These are phyloP conservation scores for Drosophila neutralis DNA, from an alignment of 2,888 invertebrate genomes.

Conservation along the genomic window DNA sequence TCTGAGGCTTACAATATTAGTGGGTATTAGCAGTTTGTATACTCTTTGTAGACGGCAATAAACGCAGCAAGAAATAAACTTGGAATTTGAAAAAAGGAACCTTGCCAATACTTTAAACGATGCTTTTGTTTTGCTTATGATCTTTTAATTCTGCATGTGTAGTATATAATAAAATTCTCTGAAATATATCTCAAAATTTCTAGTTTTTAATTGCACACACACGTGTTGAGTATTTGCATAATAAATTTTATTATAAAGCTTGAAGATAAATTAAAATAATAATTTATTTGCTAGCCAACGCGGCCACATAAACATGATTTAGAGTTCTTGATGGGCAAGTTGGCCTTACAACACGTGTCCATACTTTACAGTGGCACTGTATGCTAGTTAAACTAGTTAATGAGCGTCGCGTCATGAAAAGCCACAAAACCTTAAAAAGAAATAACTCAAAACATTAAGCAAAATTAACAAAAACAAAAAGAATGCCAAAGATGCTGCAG, in stretches of 20 bases:
- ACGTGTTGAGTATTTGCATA: background rate
- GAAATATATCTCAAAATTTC: background rate
- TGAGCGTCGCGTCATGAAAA: constrained; percentile 63
- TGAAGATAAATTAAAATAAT: background rate
- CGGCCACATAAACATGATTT: background rate
- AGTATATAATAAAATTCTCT: background rate
- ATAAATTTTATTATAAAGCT: background rate
- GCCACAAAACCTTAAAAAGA: constrained; percentile 55
- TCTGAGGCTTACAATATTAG: background rate
- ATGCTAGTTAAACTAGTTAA: constrained; percentile 70
- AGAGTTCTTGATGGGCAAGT: background rate
- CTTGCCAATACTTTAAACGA: background rate
- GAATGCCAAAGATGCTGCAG: constrained; percentile 38
- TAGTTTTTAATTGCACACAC: background rate
- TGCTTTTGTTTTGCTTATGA: background rate
- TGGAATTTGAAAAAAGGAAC: background rate
- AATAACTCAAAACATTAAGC: constrained; percentile 46
- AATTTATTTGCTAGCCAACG: background rate
- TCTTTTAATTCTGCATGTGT: background rate
- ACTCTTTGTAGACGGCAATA: background rate
- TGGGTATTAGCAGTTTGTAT: background rate
- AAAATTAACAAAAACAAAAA: constrained; percentile 14
- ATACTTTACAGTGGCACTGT: constrained; percentile 45
- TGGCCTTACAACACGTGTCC: constrained; percentile 16
- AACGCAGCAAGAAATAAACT: background rate